Base-by-base conservation (phyloP, 2,888 invertebrate species). In the Tridacna crocea region DNA sequence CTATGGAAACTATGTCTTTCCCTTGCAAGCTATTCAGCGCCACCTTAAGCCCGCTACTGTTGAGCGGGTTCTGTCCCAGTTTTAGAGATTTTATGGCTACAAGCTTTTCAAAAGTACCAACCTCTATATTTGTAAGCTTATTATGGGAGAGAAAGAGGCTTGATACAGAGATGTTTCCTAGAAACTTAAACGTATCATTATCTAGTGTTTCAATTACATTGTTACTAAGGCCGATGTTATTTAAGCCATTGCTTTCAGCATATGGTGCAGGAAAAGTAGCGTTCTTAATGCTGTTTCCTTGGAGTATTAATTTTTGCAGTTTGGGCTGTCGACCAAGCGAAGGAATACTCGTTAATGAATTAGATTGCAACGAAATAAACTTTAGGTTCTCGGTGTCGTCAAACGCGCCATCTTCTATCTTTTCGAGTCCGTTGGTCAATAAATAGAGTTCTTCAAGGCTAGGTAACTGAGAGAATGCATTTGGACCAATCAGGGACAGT, bases 51-150 rank as follows among this genome's bases (percentile, higher is more conserved):
- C 80, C 86, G 2, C 17, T 8, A 22, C 87, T 83, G 36, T 87
- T 84, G 6, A 92, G 74, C 0, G 90, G 90, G 61, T 92, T 92
- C 48, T 79, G 72, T 0, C 90, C 90, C n/a, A 92, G 77, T 75
- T 88, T 90, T 24, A 92, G 72, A 11, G 92, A 92, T 61, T 73
- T 75, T 0, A 91, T 84, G 12, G 88, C 79, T 0, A 47, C 82
- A 51, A 91, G 76, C 0, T 82, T 84, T 11, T 47, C 13, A 66
- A 92, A 89, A 8, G 90, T 84, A 4, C 79, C 85, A 0, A 80
- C 70, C 6, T 83, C 82, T 58, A 90, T 86, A n/a, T 73, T 55
- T 51, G 73, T 66, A 11, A 92, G 89, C 12, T 80, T 72, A 74
- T 89, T 90, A 46, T 89, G 87, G 3, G 91, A 87, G 22, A 91